Evolutionary conservation across 2,797 vertebrate species (phyloP), one percentile per base, ranked within the genome.

Genomic region (Mormyrops attenuatus): DNA sequence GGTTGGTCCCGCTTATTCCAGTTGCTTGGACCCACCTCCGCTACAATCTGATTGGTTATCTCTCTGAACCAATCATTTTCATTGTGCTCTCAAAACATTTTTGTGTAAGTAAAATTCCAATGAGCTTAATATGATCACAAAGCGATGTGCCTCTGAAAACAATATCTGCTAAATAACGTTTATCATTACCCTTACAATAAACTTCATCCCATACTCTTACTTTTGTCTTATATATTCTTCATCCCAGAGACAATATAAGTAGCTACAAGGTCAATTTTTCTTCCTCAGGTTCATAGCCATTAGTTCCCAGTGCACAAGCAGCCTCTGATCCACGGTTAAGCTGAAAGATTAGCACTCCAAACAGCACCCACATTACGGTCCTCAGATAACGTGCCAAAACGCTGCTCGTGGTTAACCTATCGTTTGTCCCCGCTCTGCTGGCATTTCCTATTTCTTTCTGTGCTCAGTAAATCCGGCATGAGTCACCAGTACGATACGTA

Each of bases 261-360:
- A 86, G 30, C 15, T n/a, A 26, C 15, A 55, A 57, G 30, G 53
- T 38, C 13, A 38, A 87, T 87, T 87, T 57, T 57, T 60, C 17
- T 87, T 57, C 26, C 20, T 38, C 30, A 17, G 53, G 52, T n/a
- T 30, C 15, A 41, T 87, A 87, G 53, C 26, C 7, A 11, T 57
- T 55, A 41, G 53, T 17, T 30, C 38, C 26, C 38, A 11, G 53
- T 20, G 26, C 30, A 57, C 15, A 87, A 41, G n/a, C 52, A 57
- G 53, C 50, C 22, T 87, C n/a, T 85, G 82, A 30, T 87, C 50
- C 85, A 87, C 20, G 13, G 47, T 87, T 38, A 26, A 87, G 85
- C 73, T 57, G 52, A 57, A 26, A 87, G 85, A 53, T 87, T 53
- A 87, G 13, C 11, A 41, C 85, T 57, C 30, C 50, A 38, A 38